phyloP scores from a whole-genome alignment of 2,888 invertebrate genomes.

The Diarsia brunnea region DNA sequence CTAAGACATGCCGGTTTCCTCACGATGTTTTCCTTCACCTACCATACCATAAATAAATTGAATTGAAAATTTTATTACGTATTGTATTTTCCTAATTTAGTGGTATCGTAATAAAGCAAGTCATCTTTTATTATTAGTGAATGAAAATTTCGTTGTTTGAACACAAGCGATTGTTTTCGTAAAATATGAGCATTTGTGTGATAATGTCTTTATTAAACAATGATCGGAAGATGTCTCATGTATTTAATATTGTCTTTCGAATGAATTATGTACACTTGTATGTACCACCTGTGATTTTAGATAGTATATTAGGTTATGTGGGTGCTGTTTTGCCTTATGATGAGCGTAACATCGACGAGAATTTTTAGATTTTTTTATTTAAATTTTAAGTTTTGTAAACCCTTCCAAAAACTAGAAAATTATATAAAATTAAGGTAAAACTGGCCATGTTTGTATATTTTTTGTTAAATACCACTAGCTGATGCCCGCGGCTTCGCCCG shows the following conservation, averaged over 20 bases:
- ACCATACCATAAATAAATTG: too few species aligned
- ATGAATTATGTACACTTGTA: constrained; percentile 25
- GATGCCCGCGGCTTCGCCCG: too few species aligned
- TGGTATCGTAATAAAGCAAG: too few species aligned
- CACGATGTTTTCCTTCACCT: too few species aligned
- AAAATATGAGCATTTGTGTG: constrained; percentile 39
- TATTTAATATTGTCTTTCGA: constrained; percentile 20
- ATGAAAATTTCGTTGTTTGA: constrained; percentile 21
- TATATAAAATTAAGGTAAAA: neutral
- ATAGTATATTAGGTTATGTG: neutral
- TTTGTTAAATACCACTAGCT: too few species aligned
- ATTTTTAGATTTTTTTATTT: neutral
- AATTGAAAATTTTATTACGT: too few species aligned
- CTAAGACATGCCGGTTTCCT: too few species aligned
- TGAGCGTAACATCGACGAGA: too few species aligned
- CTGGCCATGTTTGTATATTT: neutral
- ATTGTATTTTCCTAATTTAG: too few species aligned
- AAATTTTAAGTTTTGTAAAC: neutral
- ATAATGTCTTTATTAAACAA: constrained; percentile 38
- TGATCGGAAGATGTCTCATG: constrained; percentile 29
- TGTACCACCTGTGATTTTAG: neutral
- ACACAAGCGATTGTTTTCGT: constrained; percentile 23
- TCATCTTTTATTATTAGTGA: neutral
- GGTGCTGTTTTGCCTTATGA: neutral
- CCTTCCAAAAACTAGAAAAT: neutral